Evolutionary conservation across 2,113 vertebrate genomes (phyloP).

Genomic region (Camelus bactrianus): DNA sequence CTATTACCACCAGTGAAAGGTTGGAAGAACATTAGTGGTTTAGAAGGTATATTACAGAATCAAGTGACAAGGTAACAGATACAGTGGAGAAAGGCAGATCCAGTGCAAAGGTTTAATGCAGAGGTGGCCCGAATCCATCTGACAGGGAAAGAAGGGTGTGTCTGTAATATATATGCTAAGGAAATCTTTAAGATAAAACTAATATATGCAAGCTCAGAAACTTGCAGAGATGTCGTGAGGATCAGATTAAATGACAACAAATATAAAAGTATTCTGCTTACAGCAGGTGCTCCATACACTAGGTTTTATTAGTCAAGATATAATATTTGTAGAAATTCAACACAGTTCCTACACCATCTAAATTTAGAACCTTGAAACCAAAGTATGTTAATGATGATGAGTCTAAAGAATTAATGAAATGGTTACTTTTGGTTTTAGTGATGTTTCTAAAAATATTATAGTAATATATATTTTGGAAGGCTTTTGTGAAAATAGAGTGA

Average conservation of each 20-base stretch:
- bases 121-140: neutral
- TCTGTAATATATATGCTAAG: neutral
- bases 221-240: neutral
- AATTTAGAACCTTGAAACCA: constrained; percentile 31
- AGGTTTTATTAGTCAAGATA: neutral
- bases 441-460: neutral
- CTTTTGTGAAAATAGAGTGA: neutral
- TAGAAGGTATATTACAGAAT: neutral
- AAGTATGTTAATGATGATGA: neutral
- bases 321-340: neutral
- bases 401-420: neutral
- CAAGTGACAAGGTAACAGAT: neutral
- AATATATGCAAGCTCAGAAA: neutral
- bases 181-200: constrained; percentile 10
- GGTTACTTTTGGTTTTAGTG: neutral
- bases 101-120: neutral
- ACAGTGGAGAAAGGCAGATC: neutral
- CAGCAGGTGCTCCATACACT: neutral
- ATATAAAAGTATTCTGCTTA: neutral
- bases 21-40: neutral
- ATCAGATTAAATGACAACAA: neutral
- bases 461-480: neutral
- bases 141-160: neutral
- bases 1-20: neutral
- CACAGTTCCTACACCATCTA: neutral